A percentile compares a stretch with the other conserved stretches of the same genome.
Evolutionary conservation across 2,888 invertebrate species (phyloP).

Genomic region (Eulithis prunata): DNA sequence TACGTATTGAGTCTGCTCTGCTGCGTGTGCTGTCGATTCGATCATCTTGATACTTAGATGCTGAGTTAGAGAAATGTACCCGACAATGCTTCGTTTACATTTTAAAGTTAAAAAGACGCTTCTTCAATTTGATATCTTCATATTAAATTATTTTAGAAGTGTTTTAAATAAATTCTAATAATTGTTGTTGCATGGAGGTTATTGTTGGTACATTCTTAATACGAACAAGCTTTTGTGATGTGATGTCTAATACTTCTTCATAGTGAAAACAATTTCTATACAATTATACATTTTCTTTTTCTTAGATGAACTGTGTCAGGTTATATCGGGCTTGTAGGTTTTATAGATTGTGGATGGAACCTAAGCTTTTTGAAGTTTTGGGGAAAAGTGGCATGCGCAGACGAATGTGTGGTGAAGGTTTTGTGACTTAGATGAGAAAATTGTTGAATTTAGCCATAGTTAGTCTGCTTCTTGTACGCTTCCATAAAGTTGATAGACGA

Average conservation of each 20-base stretch:
- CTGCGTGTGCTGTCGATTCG: slow-evolving; percentile 81
- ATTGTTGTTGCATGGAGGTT: slow-evolving; percentile 31
- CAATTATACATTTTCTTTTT: slow-evolving; percentile 37
- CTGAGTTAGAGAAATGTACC: slow-evolving; percentile 77
- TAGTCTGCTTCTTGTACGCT: slow-evolving; percentile 76
- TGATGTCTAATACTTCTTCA: slow-evolving; percentile 66
- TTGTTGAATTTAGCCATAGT: slow-evolving; percentile 67
- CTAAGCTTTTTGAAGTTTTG: slow-evolving; percentile 42
- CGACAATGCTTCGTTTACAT: slow-evolving; percentile 44
- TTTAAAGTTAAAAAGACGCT: slow-evolving; percentile 18
- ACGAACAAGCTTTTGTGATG: slow-evolving; percentile 81
- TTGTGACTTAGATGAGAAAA: slow-evolving; percentile 64
- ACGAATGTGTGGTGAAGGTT: slow-evolving; percentile 73
- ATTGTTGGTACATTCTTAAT: slow-evolving; percentile 75
- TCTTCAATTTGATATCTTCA: slow-evolving; percentile 23
- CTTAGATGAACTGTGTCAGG: slow-evolving; percentile 38
- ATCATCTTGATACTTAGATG: slow-evolving; percentile 76
- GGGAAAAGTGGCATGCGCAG: slow-evolving; percentile 74
- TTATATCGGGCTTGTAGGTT: slow-evolving; percentile 56
- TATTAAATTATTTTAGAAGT: neutral
- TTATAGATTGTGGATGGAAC: slow-evolving; percentile 38
- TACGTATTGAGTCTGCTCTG: slow-evolving; percentile 80
- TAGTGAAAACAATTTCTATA: slow-evolving; percentile 37
- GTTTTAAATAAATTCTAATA: no score
- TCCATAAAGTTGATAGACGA: slow-evolving; percentile 70